Percentiles rank a stretch among this genome's conserved stretches.
phyloP scores from a whole-genome alignment of 2,888 invertebrate genomes.

The Meiosimyza decipiens region DNA sequence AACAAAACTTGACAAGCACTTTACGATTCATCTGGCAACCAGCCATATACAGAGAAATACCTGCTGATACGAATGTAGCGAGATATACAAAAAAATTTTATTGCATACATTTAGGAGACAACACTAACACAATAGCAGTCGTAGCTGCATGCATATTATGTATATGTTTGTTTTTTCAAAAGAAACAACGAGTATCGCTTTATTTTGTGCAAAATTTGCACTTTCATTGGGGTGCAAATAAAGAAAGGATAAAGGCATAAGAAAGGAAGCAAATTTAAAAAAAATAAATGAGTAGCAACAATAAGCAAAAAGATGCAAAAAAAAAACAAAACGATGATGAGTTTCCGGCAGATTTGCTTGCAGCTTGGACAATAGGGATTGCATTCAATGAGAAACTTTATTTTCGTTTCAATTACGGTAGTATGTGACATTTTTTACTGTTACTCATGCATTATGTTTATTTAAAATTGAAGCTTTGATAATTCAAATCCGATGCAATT shows the following conservation, averaged over 20 bases:
- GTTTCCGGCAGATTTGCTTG: conserved; percentile 41
- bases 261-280: conserved; percentile 12
- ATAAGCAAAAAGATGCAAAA: not conserved
- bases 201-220: conserved; percentile 44
- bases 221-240: not conserved
- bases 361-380: no score
- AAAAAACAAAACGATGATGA: conserved; percentile 56
- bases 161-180: not conserved
- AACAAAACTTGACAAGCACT: conserved; percentile 58
- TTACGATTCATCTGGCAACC: conserved; percentile 52
- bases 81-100: not conserved
- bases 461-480: no score
- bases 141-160: conserved; percentile 10
- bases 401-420: no score
- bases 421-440: no score
- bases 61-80: conserved; percentile 25
- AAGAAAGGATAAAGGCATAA: conserved; percentile 11
- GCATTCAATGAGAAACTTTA: no score
- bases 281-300: conserved; percentile 5
- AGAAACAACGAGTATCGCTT: conserved; percentile 59
- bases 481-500: no score
- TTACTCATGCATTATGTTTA: no score
- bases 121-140: conserved; percentile 24
- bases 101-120: conserved; percentile 26
- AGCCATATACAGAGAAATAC: conserved; percentile 24